Percentiles rank a stretch among this genome's conserved stretches.
phyloP scores from a whole-genome alignment of 30 jellyfish, hydroid and myxozoan genomes.

The Turritopsis rubra region DNA sequence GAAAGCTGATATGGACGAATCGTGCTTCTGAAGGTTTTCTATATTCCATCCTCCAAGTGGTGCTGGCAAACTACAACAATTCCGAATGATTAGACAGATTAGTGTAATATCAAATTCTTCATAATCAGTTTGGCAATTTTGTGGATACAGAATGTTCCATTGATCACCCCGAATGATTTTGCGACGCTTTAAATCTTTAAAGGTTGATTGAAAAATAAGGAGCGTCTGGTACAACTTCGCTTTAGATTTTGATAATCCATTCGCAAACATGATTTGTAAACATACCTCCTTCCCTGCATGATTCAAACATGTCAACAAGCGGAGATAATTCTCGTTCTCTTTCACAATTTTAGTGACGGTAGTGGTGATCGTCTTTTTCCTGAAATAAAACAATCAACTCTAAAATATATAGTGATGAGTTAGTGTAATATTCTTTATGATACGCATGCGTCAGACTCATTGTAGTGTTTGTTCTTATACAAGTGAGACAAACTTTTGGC shows the following conservation, averaged over 20 bases:
- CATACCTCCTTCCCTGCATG: background rate
- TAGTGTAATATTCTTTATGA: too few species aligned
- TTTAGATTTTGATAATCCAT: background rate
- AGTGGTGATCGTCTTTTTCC: background rate
- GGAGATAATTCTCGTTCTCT: constrained; percentile 1
- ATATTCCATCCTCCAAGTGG: constrained; percentile 5
- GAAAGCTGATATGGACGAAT: background rate
- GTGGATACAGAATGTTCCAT: background rate
- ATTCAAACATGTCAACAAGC: background rate
- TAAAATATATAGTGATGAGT: too few species aligned
- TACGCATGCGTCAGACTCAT: too few species aligned
- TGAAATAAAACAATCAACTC: background rate
- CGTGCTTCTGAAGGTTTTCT: background rate
- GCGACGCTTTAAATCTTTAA: background rate
- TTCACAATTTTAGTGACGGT: background rate
- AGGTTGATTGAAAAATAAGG: background rate
- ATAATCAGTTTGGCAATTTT: background rate
- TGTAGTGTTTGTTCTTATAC: too few species aligned
- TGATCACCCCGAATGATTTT: background rate
- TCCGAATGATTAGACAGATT: background rate
- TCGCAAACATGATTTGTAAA: background rate
- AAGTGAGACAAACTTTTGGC: too few species aligned
- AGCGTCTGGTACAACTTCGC: background rate
- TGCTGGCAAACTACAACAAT: constrained; percentile 3
- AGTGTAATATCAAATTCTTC: constrained; percentile 5